Conservation (phyloP, 2,113 vertebrate genomes). For the Periophthalmodon schlosseri region DNA sequence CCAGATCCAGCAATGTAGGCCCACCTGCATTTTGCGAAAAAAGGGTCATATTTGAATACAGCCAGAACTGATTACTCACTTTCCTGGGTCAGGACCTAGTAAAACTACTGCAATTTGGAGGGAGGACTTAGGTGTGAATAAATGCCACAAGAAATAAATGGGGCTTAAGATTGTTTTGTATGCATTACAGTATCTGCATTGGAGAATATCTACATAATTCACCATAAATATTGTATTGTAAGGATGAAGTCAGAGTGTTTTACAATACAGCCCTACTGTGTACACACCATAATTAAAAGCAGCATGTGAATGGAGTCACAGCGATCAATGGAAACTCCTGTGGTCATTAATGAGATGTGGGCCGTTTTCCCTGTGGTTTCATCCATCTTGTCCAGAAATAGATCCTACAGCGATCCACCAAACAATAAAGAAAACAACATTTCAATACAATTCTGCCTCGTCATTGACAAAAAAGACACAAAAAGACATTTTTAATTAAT, state of each 20-base stretch:
- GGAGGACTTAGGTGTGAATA: too few species aligned
- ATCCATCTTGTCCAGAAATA: constrained; percentile 19
- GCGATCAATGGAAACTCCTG: constrained; percentile 21
- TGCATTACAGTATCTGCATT: too few species aligned
- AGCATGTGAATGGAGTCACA: not conserved
- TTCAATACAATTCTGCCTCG: not conserved
- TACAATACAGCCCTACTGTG: not conserved
- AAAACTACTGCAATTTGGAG: too few species aligned
- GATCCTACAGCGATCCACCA: constrained; percentile 6
- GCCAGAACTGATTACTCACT: too few species aligned
- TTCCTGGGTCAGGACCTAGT: too few species aligned
- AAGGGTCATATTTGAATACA: too few species aligned
- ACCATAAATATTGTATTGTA: not conserved
- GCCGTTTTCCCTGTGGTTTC: constrained; percentile 3
- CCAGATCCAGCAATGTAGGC: too few species aligned
- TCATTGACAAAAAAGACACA: not conserved
- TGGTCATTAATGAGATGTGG: constrained; percentile 14
- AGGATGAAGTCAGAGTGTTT: not conserved
- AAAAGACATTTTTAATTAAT: not conserved
- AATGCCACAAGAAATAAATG: too few species aligned
- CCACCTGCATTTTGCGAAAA: too few species aligned
- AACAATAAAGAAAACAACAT: not conserved
- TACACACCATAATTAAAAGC: not conserved
- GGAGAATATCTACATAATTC: too few species aligned
- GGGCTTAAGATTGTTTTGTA: too few species aligned